Evolutionary conservation across 2,113 vertebrate genomes (phyloP).

Genomic region (Pseudopipra pipra): DNA sequence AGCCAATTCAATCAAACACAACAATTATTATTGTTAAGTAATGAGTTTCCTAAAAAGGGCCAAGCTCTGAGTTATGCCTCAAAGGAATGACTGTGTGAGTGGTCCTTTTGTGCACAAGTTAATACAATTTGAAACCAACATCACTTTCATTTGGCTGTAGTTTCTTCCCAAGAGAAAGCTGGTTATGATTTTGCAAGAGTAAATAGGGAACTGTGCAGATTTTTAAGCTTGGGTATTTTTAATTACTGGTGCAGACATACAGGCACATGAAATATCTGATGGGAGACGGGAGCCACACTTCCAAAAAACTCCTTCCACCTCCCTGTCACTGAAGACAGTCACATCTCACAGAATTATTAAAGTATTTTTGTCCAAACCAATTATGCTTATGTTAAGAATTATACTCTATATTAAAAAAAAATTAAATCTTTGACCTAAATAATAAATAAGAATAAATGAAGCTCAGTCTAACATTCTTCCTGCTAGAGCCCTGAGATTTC

Average conservation of each 20-base stretch:
- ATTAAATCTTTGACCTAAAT: neutral
- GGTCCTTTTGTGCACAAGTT: slow-evolving; percentile 31
- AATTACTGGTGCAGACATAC: neutral
- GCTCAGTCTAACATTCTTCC: neutral
- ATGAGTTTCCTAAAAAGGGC: slow-evolving; percentile 30
- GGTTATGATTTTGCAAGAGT: neutral
- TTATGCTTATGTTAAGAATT: neutral
- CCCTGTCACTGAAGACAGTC: neutral
- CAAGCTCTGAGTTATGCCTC: slow-evolving; percentile 22
- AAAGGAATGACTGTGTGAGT: slow-evolving; percentile 17
- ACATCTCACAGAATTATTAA: neutral
- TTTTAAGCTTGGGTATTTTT: neutral
- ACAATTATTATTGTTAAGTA: slow-evolving; percentile 43
- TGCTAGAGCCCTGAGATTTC: neutral
- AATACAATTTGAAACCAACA: neutral
- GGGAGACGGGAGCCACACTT: neutral
- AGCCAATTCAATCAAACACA: slow-evolving; percentile 21
- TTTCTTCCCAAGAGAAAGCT: neutral
- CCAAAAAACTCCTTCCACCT: neutral
- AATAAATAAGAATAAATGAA: neutral
- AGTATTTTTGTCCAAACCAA: neutral
- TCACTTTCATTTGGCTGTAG: neutral
- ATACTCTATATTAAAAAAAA: neutral
- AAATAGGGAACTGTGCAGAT: neutral
- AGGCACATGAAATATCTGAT: neutral